Evolutionary conservation across 2,888 invertebrate species (phyloP).

Genomic region (Oxyteleia sp.): DNA sequence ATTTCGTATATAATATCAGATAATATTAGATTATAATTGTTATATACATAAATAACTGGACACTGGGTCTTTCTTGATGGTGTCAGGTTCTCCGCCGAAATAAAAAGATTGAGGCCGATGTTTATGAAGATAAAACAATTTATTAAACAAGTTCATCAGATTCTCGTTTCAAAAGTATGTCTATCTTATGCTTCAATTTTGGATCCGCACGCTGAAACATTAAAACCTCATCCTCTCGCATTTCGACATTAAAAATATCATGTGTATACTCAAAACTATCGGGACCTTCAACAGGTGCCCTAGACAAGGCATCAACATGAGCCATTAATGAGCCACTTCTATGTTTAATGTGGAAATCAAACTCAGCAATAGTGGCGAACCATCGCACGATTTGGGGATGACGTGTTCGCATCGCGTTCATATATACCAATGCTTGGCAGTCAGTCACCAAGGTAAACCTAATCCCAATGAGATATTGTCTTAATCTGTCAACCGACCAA

Average conservation of each 20-base stretch:
- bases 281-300: not conserved
- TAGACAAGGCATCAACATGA: constrained; percentile 1
- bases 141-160: too few species aligned
- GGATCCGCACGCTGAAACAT: too few species aligned
- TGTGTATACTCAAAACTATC: constrained; percentile 6
- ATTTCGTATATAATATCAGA: too few species aligned
- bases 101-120: too few species aligned
- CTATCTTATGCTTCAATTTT: too few species aligned
- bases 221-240: constrained; percentile 10
- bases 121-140: too few species aligned
- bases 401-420: not conserved
- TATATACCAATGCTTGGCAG: not conserved
- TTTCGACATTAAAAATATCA: too few species aligned
- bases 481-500: not conserved
- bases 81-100: too few species aligned
- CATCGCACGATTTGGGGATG: not conserved
- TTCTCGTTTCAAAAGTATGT: too few species aligned
- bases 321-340: not conserved
- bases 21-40: too few species aligned
- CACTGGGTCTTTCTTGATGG: too few species aligned
- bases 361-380: not conserved
- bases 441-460: not conserved
- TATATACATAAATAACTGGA: too few species aligned
- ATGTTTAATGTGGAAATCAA: not conserved
- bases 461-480: not conserved